Evolutionary conservation across 1,140 invertebrate genomes (phyloP), one percentile per base, ranked within the genome.

Genomic region (Bombus ignitus): DNA sequence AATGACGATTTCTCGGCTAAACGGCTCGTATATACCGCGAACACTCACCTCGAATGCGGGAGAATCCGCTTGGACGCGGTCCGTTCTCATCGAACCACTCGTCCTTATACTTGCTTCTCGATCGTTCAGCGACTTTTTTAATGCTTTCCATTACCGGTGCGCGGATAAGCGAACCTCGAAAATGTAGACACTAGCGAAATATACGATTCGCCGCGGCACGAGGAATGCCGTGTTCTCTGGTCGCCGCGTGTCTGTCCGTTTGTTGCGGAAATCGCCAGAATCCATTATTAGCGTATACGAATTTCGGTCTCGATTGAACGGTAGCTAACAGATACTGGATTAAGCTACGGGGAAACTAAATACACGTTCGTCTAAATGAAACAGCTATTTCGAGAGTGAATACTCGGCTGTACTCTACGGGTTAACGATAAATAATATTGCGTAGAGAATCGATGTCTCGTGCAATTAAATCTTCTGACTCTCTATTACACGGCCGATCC

Each of bases 1-100:
- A 93, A 94, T 94, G 92, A 93, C 91, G 91, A 93, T 92, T 93
- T 91, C 91, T 91, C 88, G 91, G 66, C 80, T 86, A 92, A 92
- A 90, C 91, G 86, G 89, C 87, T 80, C 81, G 76, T 84, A 85
- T 85, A 85, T 79, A 85, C 75, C n/a, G 4, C n/a, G 3, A 35
- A 18, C 47, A 47, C 15, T 59, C 70, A 15, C 9, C 42, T 25
- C 59, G 42, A 44, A 8, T 39, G 62, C 65, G 57, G 15, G 42
- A 47, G 68, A 80, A 82, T 82, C 57, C 72, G 28, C 39, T 35
- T 13, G n/a, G 18, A 53, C 53, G 13, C 74, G 53, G 12, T 22
- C 42, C 25, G 32, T 57, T 65, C 71, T 85, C 71, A 25, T 37
- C 66, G n/a, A 15, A 28, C 42, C 57, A 72, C 44, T 68, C 73